These are phyloP conservation scores for Cebidichthys violaceus DNA, from an alignment of 2,113 vertebrate genomes.

Conservation along the genomic window DNA sequence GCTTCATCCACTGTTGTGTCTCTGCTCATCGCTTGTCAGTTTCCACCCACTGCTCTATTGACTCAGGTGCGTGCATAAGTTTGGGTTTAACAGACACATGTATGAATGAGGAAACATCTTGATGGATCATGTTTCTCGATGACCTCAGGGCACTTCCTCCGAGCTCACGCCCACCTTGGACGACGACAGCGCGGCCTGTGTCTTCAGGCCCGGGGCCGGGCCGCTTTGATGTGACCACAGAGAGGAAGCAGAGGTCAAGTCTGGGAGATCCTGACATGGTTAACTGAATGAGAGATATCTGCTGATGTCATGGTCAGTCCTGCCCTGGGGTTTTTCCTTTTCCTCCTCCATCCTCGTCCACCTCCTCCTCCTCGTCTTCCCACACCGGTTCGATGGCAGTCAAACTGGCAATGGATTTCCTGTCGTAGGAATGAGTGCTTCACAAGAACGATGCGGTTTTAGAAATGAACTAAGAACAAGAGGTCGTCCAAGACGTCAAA, in stretches of 20 bases:
- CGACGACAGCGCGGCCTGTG: slow-evolving; percentile 37
- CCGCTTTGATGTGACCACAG: slow-evolving; percentile 50
- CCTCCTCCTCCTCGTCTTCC: slow-evolving; percentile 5
- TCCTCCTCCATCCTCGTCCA: background rate
- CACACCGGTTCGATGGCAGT: background rate
- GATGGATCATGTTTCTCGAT: slow-evolving; percentile 42
- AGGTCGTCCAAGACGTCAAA: slow-evolving; percentile 28
- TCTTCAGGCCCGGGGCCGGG: slow-evolving; percentile 24
- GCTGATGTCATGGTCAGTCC: slow-evolving; percentile 53
- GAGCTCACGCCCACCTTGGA: slow-evolving; percentile 40
- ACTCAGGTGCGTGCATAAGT: slow-evolving; percentile 66
- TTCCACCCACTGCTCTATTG: slow-evolving; percentile 55
- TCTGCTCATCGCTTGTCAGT: slow-evolving; percentile 50
- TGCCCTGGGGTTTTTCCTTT: slow-evolving; percentile 30
- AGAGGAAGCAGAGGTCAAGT: slow-evolving; percentile 66
- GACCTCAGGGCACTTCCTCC: slow-evolving; percentile 65
- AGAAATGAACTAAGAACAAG: slow-evolving; percentile 8
- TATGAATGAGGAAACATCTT: slow-evolving; percentile 70
- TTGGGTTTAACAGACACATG: slow-evolving; percentile 2
- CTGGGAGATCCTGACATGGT: slow-evolving; percentile 60
- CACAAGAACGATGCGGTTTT: slow-evolving; percentile 39
- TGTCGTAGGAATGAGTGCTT: slow-evolving; percentile 32
- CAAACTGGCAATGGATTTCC: slow-evolving; percentile 23
- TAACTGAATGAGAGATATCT: slow-evolving; percentile 29
- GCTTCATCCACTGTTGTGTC: slow-evolving; percentile 51